A percentile compares a stretch with the other conserved stretches of the same genome.
Evolutionary conservation across 2,888 invertebrate genomes (phyloP).

Genomic region (Sabellastarte sp.): DNA sequence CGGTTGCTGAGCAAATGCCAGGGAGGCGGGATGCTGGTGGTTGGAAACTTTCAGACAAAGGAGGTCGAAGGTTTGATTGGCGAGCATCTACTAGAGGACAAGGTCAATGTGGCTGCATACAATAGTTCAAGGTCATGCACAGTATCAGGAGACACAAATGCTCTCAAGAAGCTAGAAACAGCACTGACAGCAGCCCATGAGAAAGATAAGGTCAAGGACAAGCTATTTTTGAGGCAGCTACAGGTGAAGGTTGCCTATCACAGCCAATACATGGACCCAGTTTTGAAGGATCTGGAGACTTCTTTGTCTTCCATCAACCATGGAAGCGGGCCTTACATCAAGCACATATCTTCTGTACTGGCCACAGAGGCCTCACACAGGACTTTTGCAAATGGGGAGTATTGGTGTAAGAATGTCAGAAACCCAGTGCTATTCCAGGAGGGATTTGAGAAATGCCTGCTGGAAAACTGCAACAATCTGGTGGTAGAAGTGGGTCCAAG

Average conservation of each 20-base stretch:
- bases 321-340: constrained; percentile 12
- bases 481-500: constrained; percentile 43
- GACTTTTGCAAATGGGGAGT: constrained; percentile 27
- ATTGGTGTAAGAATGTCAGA: constrained; percentile 40
- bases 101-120: constrained; percentile 29
- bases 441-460: constrained; percentile 15
- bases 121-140: constrained; percentile 30
- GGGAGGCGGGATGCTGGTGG: constrained; percentile 38
- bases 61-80: too few relatives aligned
- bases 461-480: constrained; percentile 20
- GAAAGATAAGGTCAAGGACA: constrained; percentile 2
- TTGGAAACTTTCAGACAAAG: too few relatives aligned
- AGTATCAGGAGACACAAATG: constrained; percentile 30
- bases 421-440: constrained; percentile 36
- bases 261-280: constrained; percentile 31
- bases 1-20: constrained; percentile 24
- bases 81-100: constrained; percentile 13
- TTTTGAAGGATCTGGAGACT: constrained; percentile 22
- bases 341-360: constrained; percentile 38
- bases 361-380: constrained; percentile 19
- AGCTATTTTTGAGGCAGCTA: constrained; percentile 23
- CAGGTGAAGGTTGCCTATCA: constrained; percentile 40
- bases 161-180: constrained; percentile 22
- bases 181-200: constrained; percentile 13
- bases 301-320: constrained; percentile 22